phyloP scores from a whole-genome alignment of 1,140 invertebrate genomes.

The Hypsibius dujardini region DNA sequence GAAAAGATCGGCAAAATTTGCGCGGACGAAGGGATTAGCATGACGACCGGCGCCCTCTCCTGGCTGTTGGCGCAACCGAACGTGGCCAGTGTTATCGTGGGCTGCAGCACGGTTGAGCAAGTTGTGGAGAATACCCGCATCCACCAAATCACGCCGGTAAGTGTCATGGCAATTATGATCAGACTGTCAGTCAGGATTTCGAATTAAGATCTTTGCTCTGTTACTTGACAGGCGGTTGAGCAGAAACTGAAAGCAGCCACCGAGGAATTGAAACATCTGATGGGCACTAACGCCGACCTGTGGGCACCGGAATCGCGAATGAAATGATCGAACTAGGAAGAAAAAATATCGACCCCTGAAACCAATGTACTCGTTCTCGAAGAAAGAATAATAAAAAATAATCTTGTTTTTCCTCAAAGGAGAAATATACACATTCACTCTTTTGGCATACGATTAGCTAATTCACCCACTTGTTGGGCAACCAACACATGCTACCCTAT shows the following conservation, averaged over 20 bases:
- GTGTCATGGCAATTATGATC: conserved; percentile 17
- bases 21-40: conserved; percentile 25
- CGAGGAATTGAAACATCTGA: conserved; percentile 27
- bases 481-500: too few species aligned
- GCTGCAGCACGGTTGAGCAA: conserved; percentile 30
- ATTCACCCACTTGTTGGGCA: too few species aligned
- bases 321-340: neutral
- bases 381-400: too few species aligned
- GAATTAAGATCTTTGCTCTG: neutral
- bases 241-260: conserved; percentile 28
- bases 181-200: neutral
- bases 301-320: conserved; percentile 25
- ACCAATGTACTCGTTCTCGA: too few species aligned
- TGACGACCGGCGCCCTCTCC: conserved; percentile 28
- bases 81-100: conserved; percentile 28
- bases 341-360: too few species aligned
- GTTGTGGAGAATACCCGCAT: conserved; percentile 28
- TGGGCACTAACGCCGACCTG: conserved; percentile 28
- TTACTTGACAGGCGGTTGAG: conserved; percentile 27
- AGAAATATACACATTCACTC: too few species aligned
- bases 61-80: conserved; percentile 30
- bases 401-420: too few species aligned
- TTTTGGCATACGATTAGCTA: too few species aligned
- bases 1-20: conserved; percentile 28
- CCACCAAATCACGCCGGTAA: conserved; percentile 28